Base-by-base conservation (phyloP, 2,888 invertebrate genomes). In the Ellobium chinense region DNA sequence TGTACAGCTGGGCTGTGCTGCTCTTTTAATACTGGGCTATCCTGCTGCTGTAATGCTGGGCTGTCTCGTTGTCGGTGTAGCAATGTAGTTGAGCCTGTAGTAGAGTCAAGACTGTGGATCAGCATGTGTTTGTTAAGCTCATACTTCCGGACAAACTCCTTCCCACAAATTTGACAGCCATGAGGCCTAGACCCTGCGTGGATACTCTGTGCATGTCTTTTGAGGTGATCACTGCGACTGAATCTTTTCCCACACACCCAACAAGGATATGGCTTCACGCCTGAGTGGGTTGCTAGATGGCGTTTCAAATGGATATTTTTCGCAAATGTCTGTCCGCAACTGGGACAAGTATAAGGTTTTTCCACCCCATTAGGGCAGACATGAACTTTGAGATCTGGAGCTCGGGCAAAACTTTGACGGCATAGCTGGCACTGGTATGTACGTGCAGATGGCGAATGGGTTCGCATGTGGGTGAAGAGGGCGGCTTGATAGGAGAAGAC, bases 241-340 rank as follows among this genome's bases (percentile, higher is more conserved):
- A 89, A 89, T 39, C 85, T 81, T 81, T 89, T 89, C 21, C 83
- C 82, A 66, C 89, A 88, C 12, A 87, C 75, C 68, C 84, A 83
- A 68, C 89, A 89, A 31, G 80, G 80, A 54, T 88, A 88, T 1
- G 88, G 89, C 70, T 88, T 89, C 24, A 86, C 82, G 0, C 89
- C 88, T 0, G 87, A 87, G 82, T 89, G 89, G 24, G 88, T 88
- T 31, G 85, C 83, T 65, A 88, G 75, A 73, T 89, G 89, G 24
- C 88, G 85, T 63, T 87, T 88, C n/a, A 89, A 83, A 73, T 89
- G 88, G 58, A 88, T 87, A 75, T 87, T 88, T 73, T 88, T 88
- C 21, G 87, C 85, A 76, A 89, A 89, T 21, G 86, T 84, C 62
- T 87, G 85, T 7, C 86, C 86, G 77, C 89, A 89, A n/a, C 84